phyloP scores from a whole-genome alignment of 2,797 vertebrate species.

The Loris lydekkerianus region DNA sequence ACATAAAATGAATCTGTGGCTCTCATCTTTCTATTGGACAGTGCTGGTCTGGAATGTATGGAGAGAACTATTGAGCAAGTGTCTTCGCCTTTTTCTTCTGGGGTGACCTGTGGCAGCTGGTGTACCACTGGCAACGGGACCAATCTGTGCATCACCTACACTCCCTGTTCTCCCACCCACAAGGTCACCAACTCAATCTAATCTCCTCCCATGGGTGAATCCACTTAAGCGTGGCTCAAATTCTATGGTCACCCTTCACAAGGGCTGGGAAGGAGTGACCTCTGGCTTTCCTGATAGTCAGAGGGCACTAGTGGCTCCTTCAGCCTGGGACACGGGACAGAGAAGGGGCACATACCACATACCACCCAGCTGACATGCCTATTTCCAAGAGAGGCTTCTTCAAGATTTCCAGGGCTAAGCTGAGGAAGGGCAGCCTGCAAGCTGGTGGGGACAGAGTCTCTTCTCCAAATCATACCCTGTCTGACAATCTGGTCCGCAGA shows the following conservation, averaged over 20 bases:
- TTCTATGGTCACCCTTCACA: background rate
- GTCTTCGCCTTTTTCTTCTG: background rate
- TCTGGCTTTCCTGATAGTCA: background rate
- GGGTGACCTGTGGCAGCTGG: background rate
- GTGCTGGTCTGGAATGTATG: background rate
- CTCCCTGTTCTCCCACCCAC: background rate
- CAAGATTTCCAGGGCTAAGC: background rate
- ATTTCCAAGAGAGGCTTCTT: background rate
- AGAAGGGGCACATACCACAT: background rate
- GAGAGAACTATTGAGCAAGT: accelerated
- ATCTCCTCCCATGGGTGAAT: background rate
- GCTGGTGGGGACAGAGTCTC: background rate
- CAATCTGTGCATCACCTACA: background rate
- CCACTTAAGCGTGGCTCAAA: background rate
- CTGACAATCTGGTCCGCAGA: constrained; percentile 51
- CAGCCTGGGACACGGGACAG: background rate
- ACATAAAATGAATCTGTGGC: background rate
- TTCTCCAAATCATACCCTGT: background rate
- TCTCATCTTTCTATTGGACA: accelerated
- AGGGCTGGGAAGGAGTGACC: background rate
- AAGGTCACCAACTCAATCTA: background rate
- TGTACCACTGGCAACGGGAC: background rate
- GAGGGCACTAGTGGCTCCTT: accelerated
- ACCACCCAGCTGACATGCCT: background rate
- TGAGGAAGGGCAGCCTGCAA: background rate